phyloP scores from a whole-genome alignment of 2,888 invertebrate species.

The Hymenopus coronatus region DNA sequence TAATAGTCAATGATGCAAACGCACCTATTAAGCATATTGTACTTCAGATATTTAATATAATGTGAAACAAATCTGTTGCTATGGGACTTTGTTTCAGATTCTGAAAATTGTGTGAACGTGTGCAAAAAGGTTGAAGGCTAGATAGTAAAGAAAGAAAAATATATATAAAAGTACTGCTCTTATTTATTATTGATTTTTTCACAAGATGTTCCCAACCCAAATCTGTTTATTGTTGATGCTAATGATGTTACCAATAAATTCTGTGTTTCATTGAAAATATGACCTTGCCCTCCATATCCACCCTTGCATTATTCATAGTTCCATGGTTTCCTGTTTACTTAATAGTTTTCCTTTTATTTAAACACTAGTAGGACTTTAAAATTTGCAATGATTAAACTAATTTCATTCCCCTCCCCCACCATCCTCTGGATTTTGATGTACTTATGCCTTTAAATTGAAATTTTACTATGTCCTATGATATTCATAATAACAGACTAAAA shows the following conservation, averaged over 20 bases:
- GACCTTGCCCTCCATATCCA: neutral
- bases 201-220: neutral
- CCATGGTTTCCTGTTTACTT: neutral
- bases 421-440: too few relatives aligned
- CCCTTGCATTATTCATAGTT: neutral
- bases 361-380: too few relatives aligned
- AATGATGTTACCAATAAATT: neutral
- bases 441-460: too few relatives aligned
- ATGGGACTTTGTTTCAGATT: slow-evolving; percentile 5
- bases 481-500: too few relatives aligned
- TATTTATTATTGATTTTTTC: neutral
- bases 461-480: too few relatives aligned
- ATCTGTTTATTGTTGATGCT: neutral
- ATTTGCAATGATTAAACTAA: too few relatives aligned
- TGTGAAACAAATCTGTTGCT: slow-evolving; percentile 9
- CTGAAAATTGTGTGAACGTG: slow-evolving; percentile 22
- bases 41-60: slow-evolving; percentile 6
- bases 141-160: neutral
- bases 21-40: slow-evolving; percentile 17
- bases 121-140: slow-evolving; percentile 1
- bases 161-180: neutral
- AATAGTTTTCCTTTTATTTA: too few relatives aligned
- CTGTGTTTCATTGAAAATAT: neutral
- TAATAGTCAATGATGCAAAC: slow-evolving; percentile 10
- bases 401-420: too few relatives aligned